Base-by-base conservation (phyloP, 2,888 invertebrate genomes). In the Margaritifera margaritifera region DNA sequence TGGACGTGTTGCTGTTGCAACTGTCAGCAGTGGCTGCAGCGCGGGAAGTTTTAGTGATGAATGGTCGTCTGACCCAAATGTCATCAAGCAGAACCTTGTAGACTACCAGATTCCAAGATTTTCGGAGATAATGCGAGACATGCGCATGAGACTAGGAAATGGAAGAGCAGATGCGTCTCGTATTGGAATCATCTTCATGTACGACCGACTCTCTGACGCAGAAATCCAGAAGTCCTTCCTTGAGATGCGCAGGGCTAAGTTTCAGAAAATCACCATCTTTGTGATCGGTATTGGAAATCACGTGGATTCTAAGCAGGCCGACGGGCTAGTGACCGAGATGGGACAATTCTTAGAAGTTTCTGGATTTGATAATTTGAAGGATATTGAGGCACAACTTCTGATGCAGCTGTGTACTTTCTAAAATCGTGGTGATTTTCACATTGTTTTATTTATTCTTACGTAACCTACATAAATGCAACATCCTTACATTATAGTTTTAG, bases 201-300 rank as follows among this genome's bases (percentile, higher is more conserved):
- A 58, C n/a, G 74, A 71, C 50, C 58, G 52, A 18, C 67, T 78
- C 20, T 53, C 68, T 22, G 11, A 59, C 25, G 24, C 15, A 22
- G 78, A 74, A 50, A 69, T 68, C 68, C 57, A 64, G 15, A 62
- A 76, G 51, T 66, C 76, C 20, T 53, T 63, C 57, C 64, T 65
- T 42, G 81, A 81, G 56, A 70, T 65, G 4, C 52, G 65, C 50
- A 58, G 77, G 62, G 75, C 80, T 3, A 72, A 59, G 57, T 77
- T 70, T 52, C 70, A 75, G 31, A 64, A 69, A n/a, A 73, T 78
- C 19, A 59, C 71, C 6, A 73, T 83, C 19, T 75, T 76, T 66
- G 81, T 80, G 11, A 64, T 83, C 19, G 79, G 79, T 11, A 60
- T 82, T 19, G 82, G 82, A 6, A 62, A 68, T 50, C 60, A 63